Evolutionary conservation across 2,888 invertebrate species (phyloP).

Genomic region (Monoplex corrugatus): DNA sequence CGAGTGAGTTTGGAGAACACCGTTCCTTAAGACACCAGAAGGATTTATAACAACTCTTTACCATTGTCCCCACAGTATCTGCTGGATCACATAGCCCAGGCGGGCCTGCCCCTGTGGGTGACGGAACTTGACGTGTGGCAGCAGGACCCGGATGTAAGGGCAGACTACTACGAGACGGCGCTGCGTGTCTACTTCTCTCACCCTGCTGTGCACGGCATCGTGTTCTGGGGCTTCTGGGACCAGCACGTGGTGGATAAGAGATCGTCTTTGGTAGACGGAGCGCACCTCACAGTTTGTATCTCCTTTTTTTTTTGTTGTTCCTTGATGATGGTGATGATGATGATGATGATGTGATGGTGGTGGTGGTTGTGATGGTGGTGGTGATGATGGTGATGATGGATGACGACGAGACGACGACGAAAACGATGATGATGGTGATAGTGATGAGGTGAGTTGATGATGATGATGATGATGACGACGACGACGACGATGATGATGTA

Average conservation of each 20-base stretch:
- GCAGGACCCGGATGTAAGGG: conserved; percentile 56
- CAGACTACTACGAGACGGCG: conserved; percentile 56
- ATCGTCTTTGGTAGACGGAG: conserved; percentile 51
- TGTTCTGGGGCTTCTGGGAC: conserved; percentile 63
- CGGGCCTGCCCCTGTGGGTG: conserved; percentile 61
- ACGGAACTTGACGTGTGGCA: conserved; percentile 60
- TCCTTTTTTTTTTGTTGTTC: too few species aligned
- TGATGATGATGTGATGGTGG: too few species aligned
- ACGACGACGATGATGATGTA: too few species aligned
- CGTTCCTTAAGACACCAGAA: background rate
- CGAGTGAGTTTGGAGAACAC: background rate
- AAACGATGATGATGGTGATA: too few species aligned
- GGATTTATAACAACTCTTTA: background rate
- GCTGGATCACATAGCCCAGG: conserved; percentile 56
- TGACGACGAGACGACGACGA: too few species aligned
- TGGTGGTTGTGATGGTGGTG: too few species aligned
- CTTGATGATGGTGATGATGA: background rate
- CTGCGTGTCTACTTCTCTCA: conserved; percentile 58
- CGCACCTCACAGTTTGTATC: background rate
- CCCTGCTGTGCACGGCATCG: conserved; percentile 58
- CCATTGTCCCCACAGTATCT: conserved; percentile 50
- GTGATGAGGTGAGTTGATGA: too few species aligned
- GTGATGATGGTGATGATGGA: too few species aligned
- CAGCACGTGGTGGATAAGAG: conserved; percentile 49
- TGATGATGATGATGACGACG: too few species aligned